These are phyloP conservation scores for Danio rerio DNA, from an alignment of 2,113 vertebrate genomes.

Conservation along the genomic window GRCz12tu NC_133176.1:7191501-7192000, in stretches of 20 bases:
- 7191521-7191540: too few relatives aligned
- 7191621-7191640: too few relatives aligned
- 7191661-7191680: not conserved
- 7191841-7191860: constrained; percentile 46
- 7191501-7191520: too few relatives aligned
- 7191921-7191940: constrained; percentile 55
- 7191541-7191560: too few relatives aligned
- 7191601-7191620: too few relatives aligned
- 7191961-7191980: constrained; percentile 65
- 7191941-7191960: constrained; percentile 64
- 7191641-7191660: not conserved
- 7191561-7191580: too few relatives aligned
- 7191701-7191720: not conserved
- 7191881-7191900: constrained; percentile 61
- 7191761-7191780: not conserved
- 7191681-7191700: not conserved
- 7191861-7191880: constrained; percentile 74
- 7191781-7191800: constrained; percentile 51
- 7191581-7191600: too few relatives aligned
- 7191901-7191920: constrained; percentile 24
- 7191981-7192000: constrained; percentile 52
- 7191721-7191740: constrained; percentile 25
- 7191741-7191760: not conserved
- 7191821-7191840: constrained; percentile 42
- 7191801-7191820: constrained; percentile 63